Base-by-base conservation (phyloP, 2,113 vertebrate genomes). In the Bubo blakistoni region DNA sequence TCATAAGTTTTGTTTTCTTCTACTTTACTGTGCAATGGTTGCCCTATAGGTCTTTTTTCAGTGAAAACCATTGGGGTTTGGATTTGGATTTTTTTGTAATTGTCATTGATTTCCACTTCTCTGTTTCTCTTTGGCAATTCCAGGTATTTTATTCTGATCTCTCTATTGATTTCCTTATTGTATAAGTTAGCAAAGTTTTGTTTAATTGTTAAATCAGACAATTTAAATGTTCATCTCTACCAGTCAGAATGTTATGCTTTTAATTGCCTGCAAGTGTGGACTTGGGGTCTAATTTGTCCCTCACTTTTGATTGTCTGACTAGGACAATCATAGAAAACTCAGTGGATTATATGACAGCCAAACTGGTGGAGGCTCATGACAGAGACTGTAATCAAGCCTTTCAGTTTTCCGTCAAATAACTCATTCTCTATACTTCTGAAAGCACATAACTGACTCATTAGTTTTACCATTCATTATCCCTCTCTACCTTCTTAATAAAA, bases 1-100 rank as follows among this genome's bases (percentile, higher is more conserved):
- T 97, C 81, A 34, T 96, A 91, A 96, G 58, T 91, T 96, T 88
- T 86, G 58, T 63, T 96, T 91, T 92, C 71, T 49, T 71, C 22
- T 26, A 0, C 29, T 81, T 93, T 77, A 58, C 55, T 91, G 24
- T 65, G 13, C 9, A 49, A 38, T 77, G 11, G 0, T 58, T 94
- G 55, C 46, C 87, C 58, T 58, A 49, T 52, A 84, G 40, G 26
- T 32, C 29, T 36, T 27, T 90, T 91, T 44, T 65, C 72, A 88
- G 27, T 59, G 21, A 40, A 92, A 86, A 83, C 6, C 42, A n/a
- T 66, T 71, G 19, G 44, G 11, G 18, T 72, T 71, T 49, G 18
- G 6, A 1, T 62, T 83, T 87, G 21, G 13, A n/a, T 54, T 84
- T 90, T 78, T 76, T 91, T 46, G 17, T 59, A 63, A 77, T 82